These are phyloP conservation scores for Potamilus streckersoni DNA, from an alignment of 1,140 invertebrate genomes.

Conservation along the genomic window DNA sequence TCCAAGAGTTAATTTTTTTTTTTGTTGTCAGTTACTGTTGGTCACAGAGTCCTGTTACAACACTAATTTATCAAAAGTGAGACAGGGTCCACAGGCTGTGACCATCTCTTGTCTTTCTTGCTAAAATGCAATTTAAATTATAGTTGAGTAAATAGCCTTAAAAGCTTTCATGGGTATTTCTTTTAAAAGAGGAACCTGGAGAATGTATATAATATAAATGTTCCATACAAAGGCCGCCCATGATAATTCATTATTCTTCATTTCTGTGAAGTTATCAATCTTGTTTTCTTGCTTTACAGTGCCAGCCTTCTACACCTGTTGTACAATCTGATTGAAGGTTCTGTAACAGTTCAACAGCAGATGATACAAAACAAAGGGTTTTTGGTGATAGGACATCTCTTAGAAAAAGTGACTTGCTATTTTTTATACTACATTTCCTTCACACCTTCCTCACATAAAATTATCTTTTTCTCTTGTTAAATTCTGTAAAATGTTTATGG, in stretches of 20 bases:
- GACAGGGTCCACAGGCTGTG: no score
- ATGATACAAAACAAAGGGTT: slow-evolving; percentile 99
- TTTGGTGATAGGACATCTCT: slow-evolving; percentile 96
- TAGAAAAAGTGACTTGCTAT: slow-evolving; percentile 77
- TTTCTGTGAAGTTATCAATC: neutral
- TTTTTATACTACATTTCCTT: neutral
- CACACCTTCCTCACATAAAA: no score
- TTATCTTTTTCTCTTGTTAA: no score
- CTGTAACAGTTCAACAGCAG: slow-evolving; percentile 97
- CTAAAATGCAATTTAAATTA: no score
- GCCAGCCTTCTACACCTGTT: slow-evolving; percentile 97
- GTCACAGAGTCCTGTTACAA: no score
- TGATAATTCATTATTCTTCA: neutral
- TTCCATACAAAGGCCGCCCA: neutral
- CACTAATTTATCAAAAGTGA: no score
- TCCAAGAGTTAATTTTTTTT: no score
- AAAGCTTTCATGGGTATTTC: no score
- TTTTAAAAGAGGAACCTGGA: neutral
- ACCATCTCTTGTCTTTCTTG: no score
- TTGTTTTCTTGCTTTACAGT: slow-evolving; percentile 73
- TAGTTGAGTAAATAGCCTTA: no score
- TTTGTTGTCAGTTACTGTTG: no score
- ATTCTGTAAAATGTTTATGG: no score
- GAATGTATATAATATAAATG: neutral
- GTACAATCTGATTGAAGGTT: slow-evolving; percentile 96